phyloP scores from a whole-genome alignment of 2,888 invertebrate genomes.

The Nudaria mundana region DNA sequence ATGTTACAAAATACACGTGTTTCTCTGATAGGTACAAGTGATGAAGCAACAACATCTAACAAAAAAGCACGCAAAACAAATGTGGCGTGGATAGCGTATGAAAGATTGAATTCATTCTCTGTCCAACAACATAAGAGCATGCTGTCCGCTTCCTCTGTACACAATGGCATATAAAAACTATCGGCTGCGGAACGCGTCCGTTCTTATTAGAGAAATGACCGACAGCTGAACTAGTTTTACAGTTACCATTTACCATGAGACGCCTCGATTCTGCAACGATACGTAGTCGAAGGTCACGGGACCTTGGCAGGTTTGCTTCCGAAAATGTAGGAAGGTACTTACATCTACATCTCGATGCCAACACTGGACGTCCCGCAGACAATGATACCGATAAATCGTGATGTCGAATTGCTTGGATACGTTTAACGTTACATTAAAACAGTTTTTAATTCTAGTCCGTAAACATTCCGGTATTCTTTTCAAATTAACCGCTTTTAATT shows the following conservation, averaged over 20 bases:
- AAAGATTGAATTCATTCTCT: conserved; percentile 32
- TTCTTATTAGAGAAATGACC: conserved; percentile 65
- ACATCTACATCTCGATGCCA: conserved; percentile 46
- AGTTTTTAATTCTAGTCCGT: too few relatives aligned
- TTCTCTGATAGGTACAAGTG: neutral
- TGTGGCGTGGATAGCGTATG: conserved; percentile 33
- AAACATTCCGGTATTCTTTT: too few relatives aligned
- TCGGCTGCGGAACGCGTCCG: conserved; percentile 47
- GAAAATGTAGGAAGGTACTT: too few relatives aligned
- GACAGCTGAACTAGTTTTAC: conserved; percentile 73
- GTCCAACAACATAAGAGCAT: conserved; percentile 22
- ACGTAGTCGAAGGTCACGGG: conserved; percentile 67
- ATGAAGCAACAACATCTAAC: conserved; percentile 10
- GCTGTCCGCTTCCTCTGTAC: conserved; percentile 29
- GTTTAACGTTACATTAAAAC: conserved; percentile 8
- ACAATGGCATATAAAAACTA: conserved; percentile 54
- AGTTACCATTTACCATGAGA: conserved; percentile 63
- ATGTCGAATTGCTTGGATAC: conserved; percentile 27
- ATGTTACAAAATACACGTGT: too few relatives aligned
- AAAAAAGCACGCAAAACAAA: conserved; percentile 30
- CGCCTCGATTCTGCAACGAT: conserved; percentile 66
- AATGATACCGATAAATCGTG: conserved; percentile 19
- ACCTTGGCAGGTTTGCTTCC: conserved; percentile 60
- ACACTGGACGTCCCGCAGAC: conserved; percentile 18
- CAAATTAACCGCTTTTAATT: too few relatives aligned